Evolutionary conservation across 2,113 vertebrate genomes (phyloP), one percentile per base, ranked within the genome.

Genomic region (Neomonachus schauinslandi): DNA sequence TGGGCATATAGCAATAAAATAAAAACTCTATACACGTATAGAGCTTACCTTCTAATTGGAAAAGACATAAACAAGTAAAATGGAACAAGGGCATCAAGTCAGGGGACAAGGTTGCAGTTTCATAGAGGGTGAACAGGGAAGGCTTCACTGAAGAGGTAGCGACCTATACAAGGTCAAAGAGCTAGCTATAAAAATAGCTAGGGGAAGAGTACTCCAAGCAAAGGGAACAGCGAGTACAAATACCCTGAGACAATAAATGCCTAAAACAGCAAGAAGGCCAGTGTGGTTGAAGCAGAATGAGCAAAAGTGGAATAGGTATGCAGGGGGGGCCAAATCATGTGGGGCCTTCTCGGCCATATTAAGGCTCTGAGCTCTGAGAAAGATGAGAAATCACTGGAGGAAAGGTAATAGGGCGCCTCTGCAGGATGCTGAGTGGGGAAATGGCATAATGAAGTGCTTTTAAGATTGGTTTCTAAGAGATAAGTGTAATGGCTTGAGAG

Each of bases 191-290:
- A 96, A 94, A 96, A 94, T 86, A 96, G 28, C 39, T 21, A 77
- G 39, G 4, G 82, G 22, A 84, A 95, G 49, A 83, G 72, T 91
- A 93, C 87, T 97, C n/a, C 72, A 92, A 91, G 92, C 39, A 91
- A 77, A 95, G 22, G 86, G 74, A 92, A 96, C 59, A 93, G 61
- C 2, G 12, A 88, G 72, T 77, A 28, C 84, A 61, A 84, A 94
- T 19, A 80, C 21, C 31, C 72, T 26, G n/a, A 93, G 95, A 95
- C 46, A 92, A 63, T 31, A 24, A 97, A 81, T 59, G 67, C 42
- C 79, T 89, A 53, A 89, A 97, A 93, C 85, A 97, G 91, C 89
- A 96, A 96, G 65, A 96, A 61, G 55, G 53, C 51, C 55, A 13
- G 24, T 57, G 36, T 65, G 65, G 53, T 1, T 81, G 72, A 94